phyloP scores from a whole-genome alignment of 2,113 vertebrate genomes.

The Poecile atricapillus region DNA sequence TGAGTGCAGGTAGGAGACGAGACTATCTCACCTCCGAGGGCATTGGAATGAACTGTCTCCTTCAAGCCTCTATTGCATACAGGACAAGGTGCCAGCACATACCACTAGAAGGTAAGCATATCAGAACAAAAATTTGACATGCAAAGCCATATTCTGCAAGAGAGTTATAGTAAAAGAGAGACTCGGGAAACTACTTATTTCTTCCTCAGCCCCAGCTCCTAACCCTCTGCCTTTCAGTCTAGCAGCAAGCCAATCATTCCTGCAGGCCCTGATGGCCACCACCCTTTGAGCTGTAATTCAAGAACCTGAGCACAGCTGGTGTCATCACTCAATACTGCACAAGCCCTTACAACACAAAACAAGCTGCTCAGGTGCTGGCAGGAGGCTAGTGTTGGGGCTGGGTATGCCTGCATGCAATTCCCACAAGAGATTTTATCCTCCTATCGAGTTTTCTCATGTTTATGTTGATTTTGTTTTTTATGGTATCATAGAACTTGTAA shows the following conservation, averaged over 20 bases:
- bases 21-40: not conserved
- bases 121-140: not conserved
- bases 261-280: not conserved
- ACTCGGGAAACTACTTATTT: not conserved
- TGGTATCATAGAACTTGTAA: not conserved
- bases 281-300: not conserved
- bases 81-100: not conserved
- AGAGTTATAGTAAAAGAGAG: not conserved
- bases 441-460: not conserved
- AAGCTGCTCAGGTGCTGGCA: not conserved
- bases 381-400: not conserved
- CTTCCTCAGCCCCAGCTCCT: not conserved
- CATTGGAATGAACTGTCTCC: not conserved
- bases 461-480: not conserved
- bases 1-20: not conserved
- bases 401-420: not conserved
- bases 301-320: slow-evolving; percentile 16
- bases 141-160: not conserved
- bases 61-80: not conserved
- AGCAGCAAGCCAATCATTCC: not conserved
- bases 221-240: not conserved
- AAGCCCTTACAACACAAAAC: not conserved
- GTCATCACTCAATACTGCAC: not conserved
- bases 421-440: not conserved
- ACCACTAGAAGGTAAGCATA: not conserved